phyloP scores from a whole-genome alignment of 2,797 vertebrate species.

The Halcyon leucocephala region DNA sequence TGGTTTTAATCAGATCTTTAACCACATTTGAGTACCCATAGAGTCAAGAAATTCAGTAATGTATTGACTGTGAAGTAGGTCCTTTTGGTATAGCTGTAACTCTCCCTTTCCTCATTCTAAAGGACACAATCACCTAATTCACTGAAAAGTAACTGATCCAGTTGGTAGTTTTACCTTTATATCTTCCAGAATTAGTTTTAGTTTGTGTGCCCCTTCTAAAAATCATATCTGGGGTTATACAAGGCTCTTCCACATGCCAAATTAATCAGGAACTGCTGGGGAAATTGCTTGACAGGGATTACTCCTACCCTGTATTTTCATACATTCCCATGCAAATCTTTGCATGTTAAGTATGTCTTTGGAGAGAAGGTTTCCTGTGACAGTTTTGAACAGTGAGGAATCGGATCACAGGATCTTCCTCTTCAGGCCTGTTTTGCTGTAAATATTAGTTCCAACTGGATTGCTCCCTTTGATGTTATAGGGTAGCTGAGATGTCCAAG shows the following conservation, averaged over 20 bases:
- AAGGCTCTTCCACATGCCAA: background rate
- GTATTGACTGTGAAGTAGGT: accelerated
- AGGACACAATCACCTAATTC: background rate
- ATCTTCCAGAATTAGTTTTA: background rate
- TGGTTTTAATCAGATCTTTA: background rate
- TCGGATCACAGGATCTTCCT: background rate
- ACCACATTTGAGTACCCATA: background rate
- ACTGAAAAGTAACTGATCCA: background rate
- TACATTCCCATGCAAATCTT: background rate
- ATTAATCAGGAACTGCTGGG: background rate
- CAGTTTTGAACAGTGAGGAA: background rate
- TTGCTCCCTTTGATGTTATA: background rate
- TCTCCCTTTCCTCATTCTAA: background rate
- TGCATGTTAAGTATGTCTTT: accelerated
- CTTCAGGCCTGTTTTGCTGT: background rate
- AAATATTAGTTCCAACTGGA: background rate
- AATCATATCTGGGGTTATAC: background rate
- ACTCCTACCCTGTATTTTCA: background rate
- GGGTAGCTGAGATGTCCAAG: background rate
- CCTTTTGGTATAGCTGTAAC: background rate
- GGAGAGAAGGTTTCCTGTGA: background rate
- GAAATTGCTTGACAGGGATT: background rate
- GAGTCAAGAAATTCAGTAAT: accelerated
- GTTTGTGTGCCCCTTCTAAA: background rate
- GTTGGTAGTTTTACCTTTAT: background rate